Conservation (phyloP, 2,888 invertebrate genomes). For the Tetranychus truncatus region DNA sequence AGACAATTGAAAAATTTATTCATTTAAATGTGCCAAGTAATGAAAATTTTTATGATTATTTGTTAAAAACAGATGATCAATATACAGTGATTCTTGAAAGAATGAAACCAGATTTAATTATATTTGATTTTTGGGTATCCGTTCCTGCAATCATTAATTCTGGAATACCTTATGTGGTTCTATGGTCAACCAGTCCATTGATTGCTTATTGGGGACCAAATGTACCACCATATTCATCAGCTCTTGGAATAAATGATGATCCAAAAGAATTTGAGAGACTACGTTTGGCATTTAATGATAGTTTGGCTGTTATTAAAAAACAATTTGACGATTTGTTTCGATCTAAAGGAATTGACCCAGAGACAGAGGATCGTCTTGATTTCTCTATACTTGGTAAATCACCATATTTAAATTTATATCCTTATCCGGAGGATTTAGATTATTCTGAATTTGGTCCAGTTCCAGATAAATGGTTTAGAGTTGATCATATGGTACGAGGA, state of each 20-base stretch:
- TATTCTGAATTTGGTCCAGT: constrained; percentile 13
- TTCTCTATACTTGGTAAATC: constrained; percentile 7
- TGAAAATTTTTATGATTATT: background rate
- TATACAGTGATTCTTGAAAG: background rate
- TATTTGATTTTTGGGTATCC: background rate
- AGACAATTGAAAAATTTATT: background rate
- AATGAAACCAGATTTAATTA: background rate
- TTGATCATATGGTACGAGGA: constrained; percentile 6
- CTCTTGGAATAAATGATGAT: background rate
- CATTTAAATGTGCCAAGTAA: background rate
- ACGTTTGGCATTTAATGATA: background rate
- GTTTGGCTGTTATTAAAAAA: background rate
- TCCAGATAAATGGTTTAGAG: constrained; percentile 12
- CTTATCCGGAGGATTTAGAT: constrained; percentile 18
- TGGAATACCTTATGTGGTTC: background rate
- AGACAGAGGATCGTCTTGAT: background rate
- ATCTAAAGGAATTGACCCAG: background rate
- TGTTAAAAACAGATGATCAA: background rate
- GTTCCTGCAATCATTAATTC: background rate
- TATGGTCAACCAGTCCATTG: background rate
- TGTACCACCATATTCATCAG: background rate
- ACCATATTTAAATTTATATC: constrained; percentile 17
- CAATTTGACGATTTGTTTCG: background rate
- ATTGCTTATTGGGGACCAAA: background rate
- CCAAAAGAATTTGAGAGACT: background rate